These are phyloP conservation scores for Sinohyriopsis cumingii DNA, from an alignment of 2,888 invertebrate species.

Conservation along the genomic window DNA sequence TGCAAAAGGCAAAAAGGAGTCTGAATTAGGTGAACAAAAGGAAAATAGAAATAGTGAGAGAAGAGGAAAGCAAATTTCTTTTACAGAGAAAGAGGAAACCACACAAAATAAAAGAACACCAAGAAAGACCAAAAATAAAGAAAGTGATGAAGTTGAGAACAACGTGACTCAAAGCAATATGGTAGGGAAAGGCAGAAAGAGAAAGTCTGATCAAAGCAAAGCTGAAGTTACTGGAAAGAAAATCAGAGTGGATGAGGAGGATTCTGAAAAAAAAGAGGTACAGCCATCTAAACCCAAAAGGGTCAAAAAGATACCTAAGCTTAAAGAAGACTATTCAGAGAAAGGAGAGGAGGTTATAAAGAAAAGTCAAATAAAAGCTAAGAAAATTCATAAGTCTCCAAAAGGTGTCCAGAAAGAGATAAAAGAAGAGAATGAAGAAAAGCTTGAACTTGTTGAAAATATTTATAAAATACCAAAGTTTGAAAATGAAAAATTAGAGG, in stretches of 20 bases:
- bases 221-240: not conserved
- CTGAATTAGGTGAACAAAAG: slow-evolving; percentile 5
- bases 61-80: not conserved
- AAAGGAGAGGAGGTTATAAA: slow-evolving; percentile 5
- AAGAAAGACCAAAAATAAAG: no score
- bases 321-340: not conserved
- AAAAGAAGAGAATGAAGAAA: slow-evolving; percentile 11
- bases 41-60: slow-evolving; percentile 10
- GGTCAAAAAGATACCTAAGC: not conserved
- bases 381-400: slow-evolving; percentile 5
- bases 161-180: no score
- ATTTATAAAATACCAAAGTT: slow-evolving; percentile 13
- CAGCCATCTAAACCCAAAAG: not conserved
- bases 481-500: not conserved
- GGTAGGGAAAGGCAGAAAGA: no score
- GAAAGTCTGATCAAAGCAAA: not conserved
- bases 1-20: slow-evolving; percentile 9
- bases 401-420: slow-evolving; percentile 7
- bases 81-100: not conserved
- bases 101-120: not conserved
- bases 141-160: no score
- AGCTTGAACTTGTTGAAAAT: slow-evolving; percentile 5
- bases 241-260: not conserved
- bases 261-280: not conserved
- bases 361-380: slow-evolving; percentile 2